phyloP scores from a whole-genome alignment of 2,888 invertebrate genomes.

The Therioaphis trifolii region DNA sequence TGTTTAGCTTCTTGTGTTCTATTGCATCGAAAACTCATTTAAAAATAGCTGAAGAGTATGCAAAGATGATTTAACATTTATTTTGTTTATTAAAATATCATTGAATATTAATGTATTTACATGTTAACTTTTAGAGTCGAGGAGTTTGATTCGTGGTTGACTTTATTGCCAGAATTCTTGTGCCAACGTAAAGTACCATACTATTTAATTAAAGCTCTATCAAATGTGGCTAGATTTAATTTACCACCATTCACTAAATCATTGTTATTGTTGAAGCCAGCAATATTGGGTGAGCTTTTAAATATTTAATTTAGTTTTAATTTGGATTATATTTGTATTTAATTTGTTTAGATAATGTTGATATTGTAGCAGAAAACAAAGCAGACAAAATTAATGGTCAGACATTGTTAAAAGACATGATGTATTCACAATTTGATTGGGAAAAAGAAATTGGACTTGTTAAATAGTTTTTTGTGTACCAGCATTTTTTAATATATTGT shows the following conservation, averaged over 20 bases:
- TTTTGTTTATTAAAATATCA: background rate
- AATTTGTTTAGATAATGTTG: slow-evolving; percentile 60
- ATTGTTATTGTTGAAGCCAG: slow-evolving; percentile 59
- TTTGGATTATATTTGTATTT: background rate
- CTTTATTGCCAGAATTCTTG: slow-evolving; percentile 73
- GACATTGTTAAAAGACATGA: slow-evolving; percentile 62
- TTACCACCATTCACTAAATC: slow-evolving; percentile 67
- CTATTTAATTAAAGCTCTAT: slow-evolving; percentile 73
- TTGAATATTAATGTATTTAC: background rate
- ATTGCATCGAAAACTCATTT: slow-evolving; percentile 52
- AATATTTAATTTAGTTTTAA: background rate
- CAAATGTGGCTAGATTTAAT: slow-evolving; percentile 73
- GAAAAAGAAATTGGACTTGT: slow-evolving; percentile 57
- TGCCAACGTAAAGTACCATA: slow-evolving; percentile 71
- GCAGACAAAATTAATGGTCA: slow-evolving; percentile 61
- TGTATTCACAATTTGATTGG: slow-evolving; percentile 63
- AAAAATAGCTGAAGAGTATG: slow-evolving; percentile 43
- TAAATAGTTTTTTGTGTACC: slow-evolving; percentile 24
- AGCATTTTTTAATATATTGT: too few relatives aligned
- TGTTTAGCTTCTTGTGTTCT: slow-evolving; percentile 49
- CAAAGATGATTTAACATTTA: background rate
- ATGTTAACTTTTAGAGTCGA: slow-evolving; percentile 43
- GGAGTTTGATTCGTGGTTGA: slow-evolving; percentile 70
- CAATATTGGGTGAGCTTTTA: slow-evolving; percentile 69
- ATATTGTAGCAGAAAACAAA: slow-evolving; percentile 57